Evolutionary conservation across 37 sponge, comb jelly and placozoan species (phyloP).

Genomic region (Cladorhizidae sp.): DNA sequence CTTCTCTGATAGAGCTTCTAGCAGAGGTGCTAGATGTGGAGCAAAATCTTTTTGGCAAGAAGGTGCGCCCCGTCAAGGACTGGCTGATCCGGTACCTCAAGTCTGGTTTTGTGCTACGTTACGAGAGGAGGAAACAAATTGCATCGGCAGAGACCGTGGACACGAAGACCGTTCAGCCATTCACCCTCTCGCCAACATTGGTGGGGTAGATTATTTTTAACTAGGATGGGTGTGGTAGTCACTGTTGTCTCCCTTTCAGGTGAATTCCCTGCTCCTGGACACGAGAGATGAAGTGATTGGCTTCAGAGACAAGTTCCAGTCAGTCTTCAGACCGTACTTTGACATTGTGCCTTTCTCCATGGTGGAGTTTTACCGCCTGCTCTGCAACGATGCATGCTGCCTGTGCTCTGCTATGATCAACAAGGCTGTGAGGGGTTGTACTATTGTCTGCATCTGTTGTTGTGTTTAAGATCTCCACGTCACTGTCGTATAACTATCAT

Average conservation of each 20-base stretch:
- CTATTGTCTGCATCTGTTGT: background rate
- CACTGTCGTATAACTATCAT: background rate
- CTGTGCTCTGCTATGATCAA: conserved; percentile 43
- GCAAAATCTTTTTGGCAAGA: conserved; percentile 67
- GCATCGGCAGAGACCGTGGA: conserved; percentile 52
- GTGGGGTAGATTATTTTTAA: conserved; percentile 15
- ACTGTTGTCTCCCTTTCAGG: conserved; percentile 10
- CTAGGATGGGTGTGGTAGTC: background rate
- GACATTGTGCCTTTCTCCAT: conserved; percentile 70
- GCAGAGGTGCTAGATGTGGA: conserved; percentile 72
- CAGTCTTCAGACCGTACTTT: conserved; percentile 64
- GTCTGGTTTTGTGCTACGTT: conserved; percentile 68
- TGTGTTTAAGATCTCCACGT: background rate
- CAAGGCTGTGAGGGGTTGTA: conserved; percentile 38
- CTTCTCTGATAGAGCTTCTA: conserved; percentile 71
- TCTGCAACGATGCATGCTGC: conserved; percentile 60
- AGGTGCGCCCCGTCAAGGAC: conserved; percentile 57
- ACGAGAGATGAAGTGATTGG: conserved; percentile 62
- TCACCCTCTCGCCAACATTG: conserved; percentile 54
- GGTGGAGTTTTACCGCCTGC: conserved; percentile 68
- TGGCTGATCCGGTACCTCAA: conserved; percentile 74
- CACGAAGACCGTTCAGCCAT: conserved; percentile 25
- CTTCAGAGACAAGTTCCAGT: conserved; percentile 69
- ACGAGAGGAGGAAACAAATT: conserved; percentile 69
- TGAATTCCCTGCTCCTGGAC: conserved; percentile 59